Percentiles rank a stretch among this genome's conserved stretches.
phyloP scores from a whole-genome alignment of 1,140 invertebrate genomes.

The Drosophila kepulauana region DNA sequence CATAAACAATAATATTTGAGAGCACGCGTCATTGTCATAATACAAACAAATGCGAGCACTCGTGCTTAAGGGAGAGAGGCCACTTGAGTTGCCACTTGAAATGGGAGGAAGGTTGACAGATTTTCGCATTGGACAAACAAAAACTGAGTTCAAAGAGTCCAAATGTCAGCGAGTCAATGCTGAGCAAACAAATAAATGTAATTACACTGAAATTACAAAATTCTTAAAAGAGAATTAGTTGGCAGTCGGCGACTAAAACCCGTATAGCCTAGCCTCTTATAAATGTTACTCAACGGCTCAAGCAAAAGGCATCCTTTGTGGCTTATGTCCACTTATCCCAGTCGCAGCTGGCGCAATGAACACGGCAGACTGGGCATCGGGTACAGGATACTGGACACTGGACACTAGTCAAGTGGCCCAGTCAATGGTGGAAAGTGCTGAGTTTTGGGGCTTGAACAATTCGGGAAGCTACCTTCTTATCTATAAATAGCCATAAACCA shows the following conservation, averaged over 20 bases:
- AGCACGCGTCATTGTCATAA: conserved; percentile 55
- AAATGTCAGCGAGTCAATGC: conserved; percentile 72
- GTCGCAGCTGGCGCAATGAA: conserved; percentile 61
- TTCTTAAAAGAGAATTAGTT: conserved; percentile 71
- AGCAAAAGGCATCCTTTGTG: conserved; percentile 43
- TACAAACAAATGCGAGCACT: conserved; percentile 28
- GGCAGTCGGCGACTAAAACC: background rate
- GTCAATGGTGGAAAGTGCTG: conserved; percentile 52
- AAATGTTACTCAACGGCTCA: conserved; percentile 25
- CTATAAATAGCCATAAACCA: conserved; percentile 80
- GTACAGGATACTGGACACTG: too few species aligned
- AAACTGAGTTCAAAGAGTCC: conserved; percentile 37
- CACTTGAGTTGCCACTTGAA: conserved; percentile 63
- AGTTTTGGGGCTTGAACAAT: conserved; percentile 37
- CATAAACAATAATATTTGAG: conserved; percentile 67
- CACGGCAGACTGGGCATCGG: conserved; percentile 34
- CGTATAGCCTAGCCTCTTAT: background rate
- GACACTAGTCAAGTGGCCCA: conserved; percentile 57
- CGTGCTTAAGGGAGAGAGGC: background rate
- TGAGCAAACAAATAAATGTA: conserved; percentile 80
- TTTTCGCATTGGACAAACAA: conserved; percentile 59
- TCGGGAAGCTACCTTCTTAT: conserved; percentile 65
- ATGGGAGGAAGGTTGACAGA: conserved; percentile 67
- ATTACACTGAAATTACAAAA: conserved; percentile 78
- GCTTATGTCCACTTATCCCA: conserved; percentile 74